phyloP scores from a whole-genome alignment of 1,140 invertebrate species.

The Thrips palmi region DNA sequence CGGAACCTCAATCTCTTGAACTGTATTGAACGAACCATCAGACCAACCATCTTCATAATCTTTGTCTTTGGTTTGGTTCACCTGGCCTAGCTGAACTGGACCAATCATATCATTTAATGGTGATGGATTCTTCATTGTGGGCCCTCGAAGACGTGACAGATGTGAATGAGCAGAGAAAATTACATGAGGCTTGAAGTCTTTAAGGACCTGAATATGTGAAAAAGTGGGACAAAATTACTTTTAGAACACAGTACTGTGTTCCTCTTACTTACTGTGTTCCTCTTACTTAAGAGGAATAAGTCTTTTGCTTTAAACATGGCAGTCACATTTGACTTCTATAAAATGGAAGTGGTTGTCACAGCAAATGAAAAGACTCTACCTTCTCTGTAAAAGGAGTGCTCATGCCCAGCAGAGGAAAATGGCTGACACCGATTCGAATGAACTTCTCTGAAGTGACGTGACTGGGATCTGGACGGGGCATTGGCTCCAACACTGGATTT shows the following conservation, averaged over 20 bases:
- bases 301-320: no score
- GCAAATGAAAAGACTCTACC: no score
- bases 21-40: no score
- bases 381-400: conserved; percentile 40
- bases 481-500: no score
- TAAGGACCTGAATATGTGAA: conserved; percentile 32
- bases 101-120: no score
- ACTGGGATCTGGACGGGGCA: conserved; percentile 33
- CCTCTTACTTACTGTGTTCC: no score
- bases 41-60: background rate
- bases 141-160: no score
- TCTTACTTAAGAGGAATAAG: no score
- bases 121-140: no score
- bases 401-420: conserved; percentile 41
- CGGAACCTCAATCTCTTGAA: conserved; percentile 77
- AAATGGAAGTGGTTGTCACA: no score
- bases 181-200: conserved; percentile 48
- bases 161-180: conserved; percentile 77
- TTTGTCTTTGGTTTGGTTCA: conserved; percentile 1
- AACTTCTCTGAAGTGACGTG: conserved; percentile 32
- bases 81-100: no score
- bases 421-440: conserved; percentile 47
- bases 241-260: conserved; percentile 2
- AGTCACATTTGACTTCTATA: no score
- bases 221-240: conserved; percentile 10